Conservation (phyloP, 2,797 vertebrate genomes). For the Galago senegalensis region DNA sequence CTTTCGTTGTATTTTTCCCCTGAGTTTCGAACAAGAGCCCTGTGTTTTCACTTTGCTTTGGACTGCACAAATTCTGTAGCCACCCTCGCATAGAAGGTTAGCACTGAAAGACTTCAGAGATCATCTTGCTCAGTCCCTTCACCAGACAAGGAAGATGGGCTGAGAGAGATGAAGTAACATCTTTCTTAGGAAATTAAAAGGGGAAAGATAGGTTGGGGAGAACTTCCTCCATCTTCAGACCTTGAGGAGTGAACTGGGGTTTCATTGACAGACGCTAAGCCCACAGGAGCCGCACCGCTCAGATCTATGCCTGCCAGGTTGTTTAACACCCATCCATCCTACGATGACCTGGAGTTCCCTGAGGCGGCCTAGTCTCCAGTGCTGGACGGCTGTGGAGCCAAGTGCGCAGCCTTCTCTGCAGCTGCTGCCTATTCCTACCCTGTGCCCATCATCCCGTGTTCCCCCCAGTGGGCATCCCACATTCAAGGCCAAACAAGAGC, state of each 20-base stretch:
- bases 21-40: neutral
- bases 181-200: constrained; percentile 13
- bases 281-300: neutral
- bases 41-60: neutral
- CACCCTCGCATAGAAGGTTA: neutral
- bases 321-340: neutral
- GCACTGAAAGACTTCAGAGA: neutral
- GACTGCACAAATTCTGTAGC: neutral
- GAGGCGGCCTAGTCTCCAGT: neutral
- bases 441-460: neutral
- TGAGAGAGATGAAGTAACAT: neutral
- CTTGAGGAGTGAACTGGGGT: neutral
- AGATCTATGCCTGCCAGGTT: neutral
- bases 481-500: neutral
- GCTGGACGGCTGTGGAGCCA: neutral
- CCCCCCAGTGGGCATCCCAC: neutral
- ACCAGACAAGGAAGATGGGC: neutral
- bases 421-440: neutral
- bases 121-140: neutral
- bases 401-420: neutral
- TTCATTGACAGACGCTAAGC: neutral
- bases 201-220: neutral
- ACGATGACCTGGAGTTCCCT: neutral
- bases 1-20: neutral
- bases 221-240: neutral